phyloP scores from a whole-genome alignment of 2,888 invertebrate genomes.

The Chrysolina haemoptera region DNA sequence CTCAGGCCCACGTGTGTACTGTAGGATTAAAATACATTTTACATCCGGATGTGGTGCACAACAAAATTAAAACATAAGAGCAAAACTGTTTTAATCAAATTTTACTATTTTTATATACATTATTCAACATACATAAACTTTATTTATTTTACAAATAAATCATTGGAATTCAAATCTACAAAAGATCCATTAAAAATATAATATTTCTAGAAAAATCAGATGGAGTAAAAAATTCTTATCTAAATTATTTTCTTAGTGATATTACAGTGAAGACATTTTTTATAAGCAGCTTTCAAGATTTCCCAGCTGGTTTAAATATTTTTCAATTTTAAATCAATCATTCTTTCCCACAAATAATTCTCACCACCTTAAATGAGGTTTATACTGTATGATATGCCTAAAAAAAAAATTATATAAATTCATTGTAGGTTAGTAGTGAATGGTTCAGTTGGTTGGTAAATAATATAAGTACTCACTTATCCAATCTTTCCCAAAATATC shows the following conservation, averaged over 20 bases:
- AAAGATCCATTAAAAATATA: conserved; percentile 8
- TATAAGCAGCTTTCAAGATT: not conserved
- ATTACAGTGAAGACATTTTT: not conserved
- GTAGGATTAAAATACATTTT: too few species aligned
- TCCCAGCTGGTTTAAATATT: not conserved
- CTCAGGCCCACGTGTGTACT: too few species aligned
- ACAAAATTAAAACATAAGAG: too few species aligned
- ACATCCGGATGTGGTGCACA: too few species aligned
- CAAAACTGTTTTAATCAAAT: not conserved
- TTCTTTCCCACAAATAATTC: not conserved
- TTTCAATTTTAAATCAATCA: not conserved
- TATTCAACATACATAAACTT: conserved; percentile 5
- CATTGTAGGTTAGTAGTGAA: not conserved
- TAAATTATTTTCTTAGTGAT: not conserved
- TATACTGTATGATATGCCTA: conserved; percentile 91
- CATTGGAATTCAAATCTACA: not conserved
- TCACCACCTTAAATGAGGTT: conserved; percentile 86
- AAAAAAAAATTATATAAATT: conserved; percentile 68
- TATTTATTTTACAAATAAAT: conserved; percentile 6
- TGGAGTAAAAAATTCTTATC: not conserved
- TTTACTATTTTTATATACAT: not conserved
- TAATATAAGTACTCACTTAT: conserved; percentile 79
- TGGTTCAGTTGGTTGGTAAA: not conserved
- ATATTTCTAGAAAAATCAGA: conserved; percentile 11
- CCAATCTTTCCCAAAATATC: conserved; percentile 97